Evolutionary conservation across 1,140 invertebrate genomes (phyloP), one percentile per base, ranked within the genome.

Genomic region (Listronotus oregonensis): DNA sequence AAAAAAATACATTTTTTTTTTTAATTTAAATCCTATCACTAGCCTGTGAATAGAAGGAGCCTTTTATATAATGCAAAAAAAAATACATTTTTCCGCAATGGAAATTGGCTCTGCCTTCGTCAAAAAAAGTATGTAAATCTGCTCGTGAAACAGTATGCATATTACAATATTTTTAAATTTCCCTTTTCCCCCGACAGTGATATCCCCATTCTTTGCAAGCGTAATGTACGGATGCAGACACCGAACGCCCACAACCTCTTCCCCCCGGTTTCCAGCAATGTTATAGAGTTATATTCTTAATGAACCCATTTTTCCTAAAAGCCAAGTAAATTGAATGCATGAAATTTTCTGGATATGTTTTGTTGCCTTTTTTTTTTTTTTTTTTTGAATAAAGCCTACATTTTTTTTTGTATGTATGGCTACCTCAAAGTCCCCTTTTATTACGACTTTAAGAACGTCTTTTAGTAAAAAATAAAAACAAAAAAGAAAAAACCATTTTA

Each of bases 31-130:
- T n/a, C n/a, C n/a, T n/a, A n/a, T n/a, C n/a, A n/a, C n/a, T n/a
- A n/a, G n/a, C n/a, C n/a, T n/a, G n/a, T n/a, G n/a, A n/a, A n/a
- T n/a, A n/a, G n/a, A n/a, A n/a, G n/a, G n/a, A n/a, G n/a, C n/a
- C n/a, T n/a, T n/a, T n/a, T n/a, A n/a, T n/a, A n/a, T n/a, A n/a
- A n/a, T n/a, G n/a, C n/a, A 58, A 46, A 46, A n/a, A n/a, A n/a
- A n/a, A n/a, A n/a, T 58, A 58, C 56, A 58, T 58, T 58, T 58
- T 58, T 58, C 42, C 56, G 44, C 59, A 54, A 62, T 51, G 59
- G 47, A 62, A 62, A 62, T 62, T 46, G 59, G 51, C 34, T 34
- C 17, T 8, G 21, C 46, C 27, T 61, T 47, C 47, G 14, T 39
- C 49, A 42, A 54, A 52, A 52, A 44, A 49, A 54, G 49, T 54